A percentile compares a stretch with the other conserved stretches of the same genome.
phyloP scores from a whole-genome alignment of 2,797 vertebrate genomes.

The Falco columbarius region DNA sequence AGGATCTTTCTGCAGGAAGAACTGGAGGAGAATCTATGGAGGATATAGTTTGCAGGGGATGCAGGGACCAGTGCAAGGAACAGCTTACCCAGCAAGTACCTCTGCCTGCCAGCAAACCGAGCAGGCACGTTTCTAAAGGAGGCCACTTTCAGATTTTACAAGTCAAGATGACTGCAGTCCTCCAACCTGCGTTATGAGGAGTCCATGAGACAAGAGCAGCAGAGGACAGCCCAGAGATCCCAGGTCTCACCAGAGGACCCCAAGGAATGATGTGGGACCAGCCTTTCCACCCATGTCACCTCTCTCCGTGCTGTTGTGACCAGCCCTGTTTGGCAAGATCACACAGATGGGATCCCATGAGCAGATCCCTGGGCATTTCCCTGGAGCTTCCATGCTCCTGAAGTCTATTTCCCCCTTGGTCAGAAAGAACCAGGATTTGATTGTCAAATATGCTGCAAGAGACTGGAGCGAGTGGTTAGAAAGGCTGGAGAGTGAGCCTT shows the following conservation, averaged over 20 bases:
- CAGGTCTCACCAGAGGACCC: not conserved
- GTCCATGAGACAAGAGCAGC: not conserved
- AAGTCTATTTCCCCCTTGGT: not conserved
- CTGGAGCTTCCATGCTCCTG: not conserved
- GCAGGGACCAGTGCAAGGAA: not conserved
- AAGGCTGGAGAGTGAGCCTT: not conserved
- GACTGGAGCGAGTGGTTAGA: not conserved
- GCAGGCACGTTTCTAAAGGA: accelerated
- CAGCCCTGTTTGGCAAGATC: accelerated
- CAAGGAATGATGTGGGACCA: not conserved
- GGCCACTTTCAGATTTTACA: not conserved
- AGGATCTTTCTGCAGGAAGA: not conserved
- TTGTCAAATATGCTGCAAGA: accelerated
- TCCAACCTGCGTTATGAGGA: not conserved
- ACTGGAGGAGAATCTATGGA: not conserved
- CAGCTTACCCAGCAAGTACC: not conserved
- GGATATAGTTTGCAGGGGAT: not conserved
- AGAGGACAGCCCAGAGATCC: not conserved
- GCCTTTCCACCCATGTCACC: accelerated
- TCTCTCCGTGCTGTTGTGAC: accelerated
- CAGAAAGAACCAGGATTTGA: not conserved
- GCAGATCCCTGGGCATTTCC: not conserved
- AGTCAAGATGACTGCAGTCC: accelerated
- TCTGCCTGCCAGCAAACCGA: not conserved
- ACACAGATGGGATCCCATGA: not conserved